Percentiles rank a stretch among this genome's conserved stretches.
Conservation (phyloP, 2,113 vertebrate genomes). For the Myxocyprinus asiaticus region DNA sequence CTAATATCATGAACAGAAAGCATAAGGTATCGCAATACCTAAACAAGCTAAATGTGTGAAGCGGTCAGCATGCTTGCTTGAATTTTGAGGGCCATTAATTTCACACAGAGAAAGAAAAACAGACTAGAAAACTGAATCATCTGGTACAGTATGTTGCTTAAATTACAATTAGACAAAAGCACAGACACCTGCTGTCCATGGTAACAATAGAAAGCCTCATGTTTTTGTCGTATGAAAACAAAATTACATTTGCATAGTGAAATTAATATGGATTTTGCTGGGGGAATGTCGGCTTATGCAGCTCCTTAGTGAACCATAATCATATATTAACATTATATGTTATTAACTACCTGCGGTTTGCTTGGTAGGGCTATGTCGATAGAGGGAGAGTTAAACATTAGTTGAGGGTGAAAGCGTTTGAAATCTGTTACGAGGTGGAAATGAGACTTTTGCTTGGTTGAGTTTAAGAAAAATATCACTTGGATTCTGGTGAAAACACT, state of each 20-base stretch:
- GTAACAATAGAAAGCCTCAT: background rate
- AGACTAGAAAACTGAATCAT: conserved; percentile 1
- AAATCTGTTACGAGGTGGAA: background rate
- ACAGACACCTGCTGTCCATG: conserved; percentile 7
- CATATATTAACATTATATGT: conserved; percentile 47
- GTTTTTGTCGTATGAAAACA: conserved; percentile 16
- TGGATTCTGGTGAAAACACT: background rate
- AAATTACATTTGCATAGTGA: conserved; percentile 48
- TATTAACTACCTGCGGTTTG: conserved; percentile 46
- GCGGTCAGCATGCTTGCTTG: background rate
- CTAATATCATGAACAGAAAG: background rate
- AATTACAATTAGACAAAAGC: conserved; percentile 6
- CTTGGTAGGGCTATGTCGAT: conserved; percentile 44
- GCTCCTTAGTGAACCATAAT: conserved; percentile 31
- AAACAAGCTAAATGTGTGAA: background rate
- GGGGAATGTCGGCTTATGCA: conserved; percentile 35
- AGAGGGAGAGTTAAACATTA: conserved; percentile 8
- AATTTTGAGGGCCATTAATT: background rate
- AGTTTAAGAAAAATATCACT: background rate
- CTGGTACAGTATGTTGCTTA: conserved; percentile 4
- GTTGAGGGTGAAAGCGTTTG: conserved; percentile 18
- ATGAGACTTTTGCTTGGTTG: background rate
- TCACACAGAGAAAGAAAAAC: background rate
- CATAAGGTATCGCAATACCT: background rate
- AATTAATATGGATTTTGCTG: conserved; percentile 50